Percentiles rank a stretch among this genome's conserved stretches.
phyloP scores from a whole-genome alignment of 2,113 vertebrate species.

The Burhinus bistriatus region DNA sequence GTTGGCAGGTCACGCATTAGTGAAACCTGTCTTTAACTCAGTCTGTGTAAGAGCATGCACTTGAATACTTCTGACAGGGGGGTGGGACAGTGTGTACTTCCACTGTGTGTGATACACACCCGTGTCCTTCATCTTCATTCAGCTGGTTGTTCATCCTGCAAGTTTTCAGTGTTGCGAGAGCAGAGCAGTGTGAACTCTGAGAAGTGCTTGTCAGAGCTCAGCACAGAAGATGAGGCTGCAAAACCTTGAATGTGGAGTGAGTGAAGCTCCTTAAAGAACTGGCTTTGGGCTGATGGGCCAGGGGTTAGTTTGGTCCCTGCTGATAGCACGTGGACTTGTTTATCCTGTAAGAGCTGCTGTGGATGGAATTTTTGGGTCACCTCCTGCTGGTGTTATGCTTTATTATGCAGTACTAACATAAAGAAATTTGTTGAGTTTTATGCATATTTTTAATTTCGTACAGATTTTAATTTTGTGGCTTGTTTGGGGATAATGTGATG shows the following conservation, averaged over 20 bases:
- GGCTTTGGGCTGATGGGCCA: not conserved
- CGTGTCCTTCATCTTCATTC: not conserved
- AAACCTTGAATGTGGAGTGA: not conserved
- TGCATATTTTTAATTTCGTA: constrained; percentile 66
- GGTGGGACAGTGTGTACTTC: not conserved
- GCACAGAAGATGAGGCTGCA: not conserved
- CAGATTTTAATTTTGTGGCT: constrained; percentile 63
- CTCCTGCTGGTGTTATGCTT: constrained; percentile 41
- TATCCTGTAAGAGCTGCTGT: not conserved
- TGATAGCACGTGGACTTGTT: not conserved
- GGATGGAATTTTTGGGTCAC: constrained; percentile 7
- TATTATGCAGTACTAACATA: constrained; percentile 63
- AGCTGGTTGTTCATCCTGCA: not conserved
- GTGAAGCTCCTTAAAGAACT: not conserved
- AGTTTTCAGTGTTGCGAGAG: not conserved
- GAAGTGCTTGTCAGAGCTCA: not conserved
- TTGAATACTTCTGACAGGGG: not conserved
- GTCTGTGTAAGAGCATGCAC: not conserved
- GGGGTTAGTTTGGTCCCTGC: not conserved
- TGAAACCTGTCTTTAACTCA: not conserved
- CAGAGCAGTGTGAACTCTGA: not conserved
- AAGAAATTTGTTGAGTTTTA: constrained; percentile 47
- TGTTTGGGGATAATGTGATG: constrained; percentile 63
- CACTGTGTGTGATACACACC: not conserved
- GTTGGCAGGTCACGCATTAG: not conserved